Conservation (phyloP, 2,888 invertebrate species). For the Piscicola geometra region DNA sequence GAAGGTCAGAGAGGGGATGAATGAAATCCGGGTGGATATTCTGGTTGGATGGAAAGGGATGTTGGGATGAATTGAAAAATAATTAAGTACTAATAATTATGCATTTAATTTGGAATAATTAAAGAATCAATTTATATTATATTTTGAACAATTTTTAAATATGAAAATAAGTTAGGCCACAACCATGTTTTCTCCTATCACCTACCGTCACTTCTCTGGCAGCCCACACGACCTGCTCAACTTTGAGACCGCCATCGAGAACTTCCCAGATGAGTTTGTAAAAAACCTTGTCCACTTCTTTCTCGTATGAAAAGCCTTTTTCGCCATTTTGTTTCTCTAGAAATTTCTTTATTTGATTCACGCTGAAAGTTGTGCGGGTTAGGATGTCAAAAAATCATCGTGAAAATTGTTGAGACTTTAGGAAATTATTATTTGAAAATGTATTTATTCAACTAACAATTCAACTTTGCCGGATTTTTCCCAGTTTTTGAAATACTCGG, state of each 20-base stretch:
- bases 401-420: background rate
- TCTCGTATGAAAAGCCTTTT: conserved; percentile 18
- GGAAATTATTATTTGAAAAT: background rate
- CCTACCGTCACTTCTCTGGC: conserved; percentile 74
- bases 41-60: background rate
- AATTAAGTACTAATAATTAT: too few species aligned
- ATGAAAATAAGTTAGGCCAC: too few species aligned
- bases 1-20: conserved; percentile 1
- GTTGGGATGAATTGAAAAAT: too few species aligned
- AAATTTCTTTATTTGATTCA: conserved; percentile 3
- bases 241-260: conserved; percentile 70
- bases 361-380: background rate
- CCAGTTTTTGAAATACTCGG: conserved; percentile 12
- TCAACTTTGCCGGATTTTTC: conserved; percentile 21
- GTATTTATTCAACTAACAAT: conserved; percentile 7
- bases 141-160: too few species aligned
- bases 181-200: too few species aligned
- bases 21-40: background rate
- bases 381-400: background rate
- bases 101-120: background rate
- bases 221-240: conserved; percentile 69
- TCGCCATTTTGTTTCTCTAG: conserved; percentile 17
- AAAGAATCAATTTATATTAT: too few species aligned
- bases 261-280: conserved; percentile 77
- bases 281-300: conserved; percentile 65